Percentiles rank a stretch among this genome's conserved stretches.
Evolutionary conservation across 2,113 vertebrate species (phyloP).

Genomic region (Notothenia coriiceps): DNA sequence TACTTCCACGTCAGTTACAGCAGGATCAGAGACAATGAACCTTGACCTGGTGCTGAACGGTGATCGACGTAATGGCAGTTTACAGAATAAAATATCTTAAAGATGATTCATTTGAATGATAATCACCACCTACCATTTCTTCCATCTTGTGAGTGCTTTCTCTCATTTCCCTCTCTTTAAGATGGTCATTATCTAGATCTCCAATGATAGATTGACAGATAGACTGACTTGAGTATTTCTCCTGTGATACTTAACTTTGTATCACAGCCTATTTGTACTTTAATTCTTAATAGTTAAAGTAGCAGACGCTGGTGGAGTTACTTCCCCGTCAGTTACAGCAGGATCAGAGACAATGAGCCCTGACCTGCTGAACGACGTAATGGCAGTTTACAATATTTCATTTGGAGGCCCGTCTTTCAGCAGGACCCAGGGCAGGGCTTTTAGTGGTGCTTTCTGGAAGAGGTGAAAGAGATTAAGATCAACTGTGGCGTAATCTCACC

Average conservation of each 20-base stretch:
- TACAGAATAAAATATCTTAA: conserved; percentile 8
- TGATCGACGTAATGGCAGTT: conserved; percentile 65
- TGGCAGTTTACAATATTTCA: conserved; percentile 76
- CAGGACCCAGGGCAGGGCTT: conserved; percentile 70
- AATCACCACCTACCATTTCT: neutral
- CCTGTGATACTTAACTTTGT: neutral
- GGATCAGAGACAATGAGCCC: conserved; percentile 38
- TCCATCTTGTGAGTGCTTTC: neutral
- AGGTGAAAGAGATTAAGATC: conserved; percentile 77
- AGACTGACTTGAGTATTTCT: neutral
- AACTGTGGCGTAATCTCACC: conserved; percentile 73
- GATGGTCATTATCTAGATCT: neutral
- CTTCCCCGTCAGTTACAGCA: conserved; percentile 43
- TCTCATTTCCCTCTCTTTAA: neutral
- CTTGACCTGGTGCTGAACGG: conserved; percentile 50
- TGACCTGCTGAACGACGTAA: conserved; percentile 61
- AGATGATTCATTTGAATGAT: neutral
- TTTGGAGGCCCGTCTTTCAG: conserved; percentile 79
- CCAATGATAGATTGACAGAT: neutral
- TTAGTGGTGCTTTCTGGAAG: conserved; percentile 74
- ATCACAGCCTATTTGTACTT: neutral
- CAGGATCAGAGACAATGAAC: conserved; percentile 37
- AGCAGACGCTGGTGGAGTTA: neutral
- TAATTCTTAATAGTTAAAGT: neutral
- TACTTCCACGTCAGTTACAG: conserved; percentile 43